Base-by-base conservation (phyloP, 2,797 vertebrate genomes). In the Synaphobranchus kaupii region DNA sequence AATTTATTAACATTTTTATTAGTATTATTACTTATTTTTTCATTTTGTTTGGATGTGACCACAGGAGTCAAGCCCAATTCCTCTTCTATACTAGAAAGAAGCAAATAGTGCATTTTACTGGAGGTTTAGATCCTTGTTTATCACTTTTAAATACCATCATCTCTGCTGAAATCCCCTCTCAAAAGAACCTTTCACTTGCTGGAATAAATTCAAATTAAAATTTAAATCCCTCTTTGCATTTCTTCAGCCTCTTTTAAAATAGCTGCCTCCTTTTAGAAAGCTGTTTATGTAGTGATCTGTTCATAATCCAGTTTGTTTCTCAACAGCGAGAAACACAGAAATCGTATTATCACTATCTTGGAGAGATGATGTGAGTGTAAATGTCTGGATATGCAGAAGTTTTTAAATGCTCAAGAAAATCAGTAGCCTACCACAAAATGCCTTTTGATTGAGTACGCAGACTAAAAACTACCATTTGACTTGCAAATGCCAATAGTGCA, bases 151-250 rank as follows among this genome's bases (percentile, higher is more conserved):
- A 97, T 97, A 96, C 96, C 96, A 93, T 97, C 96, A 97, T 97
- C 96, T 96, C 96, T 96, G 95, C 96, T 92, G 94, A 96, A 97
- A 97, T 97, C 96, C 96, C 95, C 95, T 96, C 95, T 97, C 95
- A 97, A 97, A 96, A 97, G 96, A 97, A 97, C 96, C 96, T 96
- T 97, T 97, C 96, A 97, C 96, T 96, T 96, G 95, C 96, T 97
- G 96, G 96, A 97, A 96, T 97, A 96, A 96, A 96, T 97, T 97
- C 96, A 97, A 97, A 97, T 97, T 97, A 96, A 97, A 97, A 97
- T 97, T 97, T 97, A 96, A 97, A 97, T 97, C 96, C 96, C 95
- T 96, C 96, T 97, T 97, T 96, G 96, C 96, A 97, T 97, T 96
- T 96, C 96, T 96, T 96, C 95, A 96, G 96, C 96, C 96, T 95